phyloP scores from a whole-genome alignment of 2,797 vertebrate genomes.

The Phylloscopus collybita region DNA sequence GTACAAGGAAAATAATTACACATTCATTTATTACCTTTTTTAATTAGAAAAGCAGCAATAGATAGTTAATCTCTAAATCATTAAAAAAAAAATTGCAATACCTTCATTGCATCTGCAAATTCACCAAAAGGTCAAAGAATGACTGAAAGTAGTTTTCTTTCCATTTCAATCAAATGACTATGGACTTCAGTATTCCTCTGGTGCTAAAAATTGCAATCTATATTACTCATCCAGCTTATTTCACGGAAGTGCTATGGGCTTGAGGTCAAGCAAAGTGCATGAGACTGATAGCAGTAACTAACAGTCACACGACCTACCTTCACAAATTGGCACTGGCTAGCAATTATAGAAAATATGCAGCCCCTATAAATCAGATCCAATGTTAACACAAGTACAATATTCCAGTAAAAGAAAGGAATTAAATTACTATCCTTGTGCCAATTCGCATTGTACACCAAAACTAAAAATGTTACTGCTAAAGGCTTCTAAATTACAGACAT shows the following conservation, averaged over 20 bases:
- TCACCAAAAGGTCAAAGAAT: constrained; percentile 35
- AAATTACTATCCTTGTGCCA: neutral
- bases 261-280: constrained; percentile 20
- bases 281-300: constrained; percentile 1
- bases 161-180: constrained; percentile 12
- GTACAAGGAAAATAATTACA: neutral
- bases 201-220: neutral
- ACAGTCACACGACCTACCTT: neutral
- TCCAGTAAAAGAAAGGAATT: constrained; percentile 4
- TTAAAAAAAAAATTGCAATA: neutral
- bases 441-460: neutral
- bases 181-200: constrained; percentile 11
- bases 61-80: neutral
- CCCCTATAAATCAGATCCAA: neutral
- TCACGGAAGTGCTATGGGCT: constrained; percentile 13
- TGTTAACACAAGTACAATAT: neutral
- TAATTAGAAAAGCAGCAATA: neutral
- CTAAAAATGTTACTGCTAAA: neutral
- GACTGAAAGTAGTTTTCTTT: constrained; percentile 6
- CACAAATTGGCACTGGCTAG: neutral
- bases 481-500: neutral
- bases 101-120: neutral
- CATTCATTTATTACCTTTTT: neutral
- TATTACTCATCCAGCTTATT: constrained; percentile 40
- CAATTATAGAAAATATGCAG: neutral